Percentiles rank a stretch among this genome's conserved stretches.
These are phyloP conservation scores for Dysdera silvatica DNA, from an alignment of 1,140 invertebrate genomes.

Conservation along the genomic window DNA sequence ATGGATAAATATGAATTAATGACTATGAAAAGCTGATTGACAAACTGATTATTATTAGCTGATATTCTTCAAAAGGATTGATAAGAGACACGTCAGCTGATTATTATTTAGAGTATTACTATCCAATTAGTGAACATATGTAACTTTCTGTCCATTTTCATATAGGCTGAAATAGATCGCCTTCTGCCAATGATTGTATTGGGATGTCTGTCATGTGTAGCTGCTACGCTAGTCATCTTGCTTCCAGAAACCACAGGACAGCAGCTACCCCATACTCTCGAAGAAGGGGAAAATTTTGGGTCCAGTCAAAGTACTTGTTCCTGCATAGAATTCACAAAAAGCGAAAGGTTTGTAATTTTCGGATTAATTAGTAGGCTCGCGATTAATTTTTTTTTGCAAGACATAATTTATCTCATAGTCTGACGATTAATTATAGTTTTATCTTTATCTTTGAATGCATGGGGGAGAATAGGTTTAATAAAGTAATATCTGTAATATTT, in stretches of 20 bases:
- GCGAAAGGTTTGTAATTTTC: neutral
- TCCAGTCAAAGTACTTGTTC: conserved; percentile 20
- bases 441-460: neutral
- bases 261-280: conserved; percentile 30
- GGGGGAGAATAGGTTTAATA: neutral
- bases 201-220: conserved; percentile 20
- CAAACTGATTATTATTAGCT: too few relatives aligned
- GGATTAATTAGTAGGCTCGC: neutral
- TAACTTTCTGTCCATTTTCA: neutral
- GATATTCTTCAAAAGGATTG: too few relatives aligned
- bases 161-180: conserved; percentile 16
- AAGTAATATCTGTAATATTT: neutral
- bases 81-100: too few relatives aligned
- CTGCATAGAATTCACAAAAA: conserved; percentile 1
- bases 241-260: conserved; percentile 29
- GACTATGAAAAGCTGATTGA: too few relatives aligned
- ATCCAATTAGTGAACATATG: too few relatives aligned
- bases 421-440: neutral
- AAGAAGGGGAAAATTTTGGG: conserved; percentile 32
- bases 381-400: neutral
- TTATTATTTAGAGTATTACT: too few relatives aligned
- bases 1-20: too few relatives aligned
- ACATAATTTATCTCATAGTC: too few relatives aligned
- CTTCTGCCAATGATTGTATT: conserved; percentile 25
- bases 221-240: conserved; percentile 23